Base-by-base conservation (phyloP, 2,888 invertebrate species). In the Polymixis lichenea region DNA sequence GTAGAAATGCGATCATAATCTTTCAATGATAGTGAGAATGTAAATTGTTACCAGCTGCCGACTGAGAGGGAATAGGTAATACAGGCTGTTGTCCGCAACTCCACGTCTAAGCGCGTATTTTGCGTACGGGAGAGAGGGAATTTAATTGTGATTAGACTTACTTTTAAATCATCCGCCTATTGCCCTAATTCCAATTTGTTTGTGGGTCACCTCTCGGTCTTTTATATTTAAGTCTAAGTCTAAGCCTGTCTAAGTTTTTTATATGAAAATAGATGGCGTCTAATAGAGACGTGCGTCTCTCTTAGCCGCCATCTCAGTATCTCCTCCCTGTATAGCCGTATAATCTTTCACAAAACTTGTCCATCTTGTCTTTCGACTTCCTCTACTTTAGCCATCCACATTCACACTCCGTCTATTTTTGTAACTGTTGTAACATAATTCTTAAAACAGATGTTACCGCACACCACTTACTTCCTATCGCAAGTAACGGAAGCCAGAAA, bases 401-500 rank as follows among this genome's bases (percentile, higher is more conserved):
- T 53, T 28, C 22, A 3, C 22, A 66, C 9, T 49, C 15, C 28
- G 5, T 11, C 28, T 28, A n/a, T 32, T 7, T 17, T 7, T 17
- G 8, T 13, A 38, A 43, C 9, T 22, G 22, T 81, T 53, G 51
- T 60, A 77, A 82, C 32, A 67, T 55, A 68, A 73, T 19, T 60
- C 55, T 55, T 43, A 19, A 1, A 71, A 60, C 60, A 72, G 32
- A 55, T 61, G 53, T 62, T 38, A 77, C 81, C 80, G 32, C 68
- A 46, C n/a, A 58, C 55, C 43, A 70, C 60, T 13, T 9, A 60
- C 65, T 72, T 72, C 77, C 72, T 28, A 55, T 19, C 66, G 43
- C 46, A 28, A 46, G 62, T 28, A 62, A 74, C 86, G 86, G 86
- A 88, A 84, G 75, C 58, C 64, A 46, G 38, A 46, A 62, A 46